phyloP scores from a whole-genome alignment of 2,113 vertebrate genomes.

The human (Homo sapiens) region DNA sequence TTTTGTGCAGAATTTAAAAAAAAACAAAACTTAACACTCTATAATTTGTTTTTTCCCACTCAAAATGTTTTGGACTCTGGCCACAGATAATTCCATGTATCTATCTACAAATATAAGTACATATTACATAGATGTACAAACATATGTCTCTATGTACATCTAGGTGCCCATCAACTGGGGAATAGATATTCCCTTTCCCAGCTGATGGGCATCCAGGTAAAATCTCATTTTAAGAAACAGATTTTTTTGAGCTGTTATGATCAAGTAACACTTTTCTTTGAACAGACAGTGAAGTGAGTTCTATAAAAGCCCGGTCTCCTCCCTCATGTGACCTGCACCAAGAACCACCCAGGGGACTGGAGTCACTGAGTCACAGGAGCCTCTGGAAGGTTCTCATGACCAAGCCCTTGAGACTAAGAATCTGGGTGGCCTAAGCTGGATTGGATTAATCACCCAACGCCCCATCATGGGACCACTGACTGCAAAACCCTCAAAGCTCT shows the following conservation, averaged over 20 bases:
- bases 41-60: neutral
- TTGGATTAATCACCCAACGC: accelerated
- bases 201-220: neutral
- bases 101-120: neutral
- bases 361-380: neutral
- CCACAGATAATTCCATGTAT: neutral
- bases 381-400: neutral
- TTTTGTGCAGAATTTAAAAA: too few species aligned
- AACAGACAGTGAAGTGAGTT: neutral
- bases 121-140: too few species aligned
- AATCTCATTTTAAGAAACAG: neutral
- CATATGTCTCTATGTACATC: neutral
- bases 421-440: neutral
- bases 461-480: neutral
- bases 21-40: neutral
- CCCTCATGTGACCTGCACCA: accelerated
- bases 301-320: neutral
- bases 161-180: neutral
- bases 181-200: too few species aligned
- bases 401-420: neutral
- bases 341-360: neutral
- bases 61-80: neutral
- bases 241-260: accelerated
- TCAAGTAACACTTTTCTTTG: neutral
- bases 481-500: neutral